These are phyloP conservation scores for Amphilophus citrinellus DNA, from an alignment of 2,113 vertebrate genomes.

Conservation along the genomic window DNA sequence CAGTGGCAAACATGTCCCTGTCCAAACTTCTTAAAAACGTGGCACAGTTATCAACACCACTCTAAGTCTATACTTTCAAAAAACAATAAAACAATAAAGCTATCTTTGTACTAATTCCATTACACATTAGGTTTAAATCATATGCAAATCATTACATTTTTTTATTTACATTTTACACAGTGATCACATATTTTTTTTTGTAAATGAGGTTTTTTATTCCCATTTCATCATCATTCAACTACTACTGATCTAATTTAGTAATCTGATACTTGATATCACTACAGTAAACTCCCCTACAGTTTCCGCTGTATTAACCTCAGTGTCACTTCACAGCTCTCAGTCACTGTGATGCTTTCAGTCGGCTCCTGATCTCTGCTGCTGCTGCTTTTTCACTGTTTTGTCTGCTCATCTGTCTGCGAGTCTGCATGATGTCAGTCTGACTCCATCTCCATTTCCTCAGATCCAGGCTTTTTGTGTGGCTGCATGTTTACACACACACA, in stretches of 20 bases:
- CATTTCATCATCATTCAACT: not conserved
- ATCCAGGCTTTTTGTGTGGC: conserved; percentile 43
- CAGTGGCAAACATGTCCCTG: not conserved
- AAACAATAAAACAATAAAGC: not conserved
- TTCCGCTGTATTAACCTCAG: conserved; percentile 14
- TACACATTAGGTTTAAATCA: too few species aligned
- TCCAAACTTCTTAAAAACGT: not conserved
- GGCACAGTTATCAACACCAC: not conserved
- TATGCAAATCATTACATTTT: not conserved
- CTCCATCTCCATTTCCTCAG: conserved; percentile 51
- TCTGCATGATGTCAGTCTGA: conserved; percentile 62
- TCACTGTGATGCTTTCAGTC: conserved; percentile 21
- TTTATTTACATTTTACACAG: not conserved
- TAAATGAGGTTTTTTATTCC: not conserved
- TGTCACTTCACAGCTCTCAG: conserved; percentile 30
- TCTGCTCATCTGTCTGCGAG: conserved; percentile 60
- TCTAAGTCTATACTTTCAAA: not conserved
- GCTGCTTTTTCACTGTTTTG: conserved; percentile 32
- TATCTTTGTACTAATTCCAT: not conserved
- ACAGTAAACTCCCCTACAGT: not conserved
- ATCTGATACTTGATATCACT: not conserved
- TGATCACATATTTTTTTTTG: not conserved
- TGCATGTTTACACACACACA: not conserved
- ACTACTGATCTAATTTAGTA: not conserved
- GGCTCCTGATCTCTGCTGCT: conserved; percentile 29